phyloP scores from a whole-genome alignment of 2,797 vertebrate genomes.

The Notoglanidium macrostoma region DNA sequence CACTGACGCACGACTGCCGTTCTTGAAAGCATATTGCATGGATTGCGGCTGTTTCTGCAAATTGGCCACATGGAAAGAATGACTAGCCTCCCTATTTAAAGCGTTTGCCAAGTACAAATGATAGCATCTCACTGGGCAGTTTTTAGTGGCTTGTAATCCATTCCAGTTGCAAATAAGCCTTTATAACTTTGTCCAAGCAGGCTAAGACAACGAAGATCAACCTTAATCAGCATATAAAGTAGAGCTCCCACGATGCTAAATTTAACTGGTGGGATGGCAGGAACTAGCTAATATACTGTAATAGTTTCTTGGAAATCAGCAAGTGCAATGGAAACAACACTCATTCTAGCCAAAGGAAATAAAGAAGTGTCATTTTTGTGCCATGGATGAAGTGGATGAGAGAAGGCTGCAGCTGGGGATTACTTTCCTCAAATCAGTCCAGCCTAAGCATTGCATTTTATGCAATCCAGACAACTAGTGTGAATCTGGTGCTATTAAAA shows the following conservation, averaged over 20 bases:
- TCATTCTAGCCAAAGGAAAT: conserved; percentile 24
- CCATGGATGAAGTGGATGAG: background rate
- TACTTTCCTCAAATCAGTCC: background rate
- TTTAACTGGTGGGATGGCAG: conserved; percentile 28
- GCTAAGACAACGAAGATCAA: conserved; percentile 26
- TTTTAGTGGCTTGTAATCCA: conserved; percentile 70
- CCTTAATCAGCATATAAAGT: conserved; percentile 43
- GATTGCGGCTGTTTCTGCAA: conserved; percentile 23
- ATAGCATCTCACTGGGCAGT: conserved; percentile 67
- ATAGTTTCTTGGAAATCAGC: conserved; percentile 40
- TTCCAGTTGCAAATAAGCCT: conserved; percentile 21
- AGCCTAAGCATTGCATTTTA: conserved; percentile 1
- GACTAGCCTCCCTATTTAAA: conserved; percentile 71
- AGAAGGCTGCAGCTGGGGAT: background rate
- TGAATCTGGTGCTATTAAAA: background rate
- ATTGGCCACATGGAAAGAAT: conserved; percentile 51
- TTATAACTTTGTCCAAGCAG: conserved; percentile 18
- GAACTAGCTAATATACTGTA: conserved; percentile 25
- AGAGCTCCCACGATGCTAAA: conserved; percentile 33
- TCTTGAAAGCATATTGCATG: conserved; percentile 8
- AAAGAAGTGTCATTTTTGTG: conserved; percentile 22
- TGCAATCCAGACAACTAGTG: background rate
- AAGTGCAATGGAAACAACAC: conserved; percentile 3
- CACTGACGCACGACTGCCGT: background rate
- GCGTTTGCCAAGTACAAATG: conserved; percentile 62